A percentile compares a stretch with the other conserved stretches of the same genome.
Conservation (phyloP, 2,797 vertebrate species). For the Loris lydekkerianus region DNA sequence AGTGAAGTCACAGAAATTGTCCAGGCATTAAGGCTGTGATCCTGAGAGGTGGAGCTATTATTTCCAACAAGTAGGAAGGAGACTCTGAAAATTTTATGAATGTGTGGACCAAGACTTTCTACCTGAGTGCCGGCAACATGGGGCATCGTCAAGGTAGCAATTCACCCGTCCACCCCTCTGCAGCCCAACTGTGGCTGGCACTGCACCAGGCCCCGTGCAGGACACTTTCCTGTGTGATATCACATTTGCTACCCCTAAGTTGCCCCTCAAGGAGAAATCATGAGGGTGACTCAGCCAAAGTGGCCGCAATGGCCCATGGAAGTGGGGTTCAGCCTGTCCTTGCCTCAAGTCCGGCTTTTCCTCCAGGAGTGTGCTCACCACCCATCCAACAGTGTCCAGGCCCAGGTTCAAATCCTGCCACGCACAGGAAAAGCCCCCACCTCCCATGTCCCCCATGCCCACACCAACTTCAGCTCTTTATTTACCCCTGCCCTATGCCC, state of each 20-base stretch:
- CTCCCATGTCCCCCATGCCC: background rate
- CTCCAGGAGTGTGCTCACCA: background rate
- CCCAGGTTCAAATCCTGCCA: background rate
- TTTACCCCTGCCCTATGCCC: no score
- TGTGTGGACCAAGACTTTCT: background rate
- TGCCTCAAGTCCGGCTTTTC: no score
- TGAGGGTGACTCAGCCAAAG: no score
- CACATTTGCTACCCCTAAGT: no score
- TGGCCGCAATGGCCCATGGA: accelerated
- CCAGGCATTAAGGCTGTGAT: accelerated
- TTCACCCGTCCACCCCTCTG: background rate
- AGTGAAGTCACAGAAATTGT: background rate
- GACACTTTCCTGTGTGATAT: no score
- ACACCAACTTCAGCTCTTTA: background rate
- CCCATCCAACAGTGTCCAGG: background rate
- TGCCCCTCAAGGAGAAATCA: background rate
- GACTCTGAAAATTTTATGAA: background rate
- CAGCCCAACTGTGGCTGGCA: background rate
- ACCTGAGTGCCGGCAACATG: no score
- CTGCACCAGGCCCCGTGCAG: accelerated
- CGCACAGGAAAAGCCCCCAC: background rate
- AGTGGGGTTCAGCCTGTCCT: background rate
- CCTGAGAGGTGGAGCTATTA: background rate
- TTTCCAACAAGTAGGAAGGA: background rate
- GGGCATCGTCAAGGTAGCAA: background rate